phyloP scores from a whole-genome alignment of 2,797 vertebrate species.

The Argyrosomus regius region DNA sequence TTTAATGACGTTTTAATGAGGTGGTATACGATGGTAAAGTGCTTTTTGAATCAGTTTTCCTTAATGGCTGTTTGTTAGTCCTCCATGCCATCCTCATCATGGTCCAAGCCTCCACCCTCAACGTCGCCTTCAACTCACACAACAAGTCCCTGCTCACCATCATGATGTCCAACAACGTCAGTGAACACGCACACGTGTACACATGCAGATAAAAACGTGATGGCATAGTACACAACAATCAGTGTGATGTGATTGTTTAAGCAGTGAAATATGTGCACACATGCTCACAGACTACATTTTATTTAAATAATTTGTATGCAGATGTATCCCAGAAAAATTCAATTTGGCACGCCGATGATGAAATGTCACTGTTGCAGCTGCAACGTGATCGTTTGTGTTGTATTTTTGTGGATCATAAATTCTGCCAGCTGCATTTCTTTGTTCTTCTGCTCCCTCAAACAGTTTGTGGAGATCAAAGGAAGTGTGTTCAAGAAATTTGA shows the following conservation, averaged over 20 bases:
- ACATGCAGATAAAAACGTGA: slow-evolving; percentile 3
- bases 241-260: slow-evolving; percentile 11
- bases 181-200: slow-evolving; percentile 65
- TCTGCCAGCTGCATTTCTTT: slow-evolving; percentile 1
- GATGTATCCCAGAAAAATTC: not conserved
- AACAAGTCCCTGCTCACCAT: slow-evolving; percentile 99
- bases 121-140: slow-evolving; percentile 98
- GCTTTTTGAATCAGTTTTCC: slow-evolving; percentile 60
- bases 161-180: slow-evolving; percentile 99
- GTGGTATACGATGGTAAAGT: not conserved
- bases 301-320: slow-evolving; percentile 22
- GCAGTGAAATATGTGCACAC: slow-evolving; percentile 15
- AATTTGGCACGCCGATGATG: slow-evolving; percentile 12
- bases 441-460: slow-evolving; percentile 42
- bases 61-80: slow-evolving; percentile 86
- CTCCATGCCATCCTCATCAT: slow-evolving; percentile 97
- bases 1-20: not conserved
- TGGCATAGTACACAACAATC: not conserved
- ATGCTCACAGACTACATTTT: not conserved
- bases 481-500: slow-evolving; percentile 99
- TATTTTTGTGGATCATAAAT: slow-evolving; percentile 4
- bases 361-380: slow-evolving; percentile 31
- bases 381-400: slow-evolving; percentile 10
- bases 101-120: slow-evolving; percentile 98
- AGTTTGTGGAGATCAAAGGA: slow-evolving; percentile 99